Evolutionary conservation across 2,113 vertebrate genomes (phyloP), one percentile per base, ranked within the genome.

Genomic region (Dryoscopus gambensis): DNA sequence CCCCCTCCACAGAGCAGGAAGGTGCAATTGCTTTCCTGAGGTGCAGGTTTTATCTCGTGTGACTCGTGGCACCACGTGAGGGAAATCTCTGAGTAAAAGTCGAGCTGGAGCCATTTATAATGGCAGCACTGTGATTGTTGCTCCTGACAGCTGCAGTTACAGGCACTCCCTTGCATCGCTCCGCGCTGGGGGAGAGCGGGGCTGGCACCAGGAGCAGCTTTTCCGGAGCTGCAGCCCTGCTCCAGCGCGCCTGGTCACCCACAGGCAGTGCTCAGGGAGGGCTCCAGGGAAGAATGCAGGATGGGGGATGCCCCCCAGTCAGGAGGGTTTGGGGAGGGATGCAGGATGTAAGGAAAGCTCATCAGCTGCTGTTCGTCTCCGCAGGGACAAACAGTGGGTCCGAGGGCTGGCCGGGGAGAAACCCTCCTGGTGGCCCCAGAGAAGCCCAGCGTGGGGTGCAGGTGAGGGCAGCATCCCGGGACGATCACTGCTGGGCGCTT

Each of bases 121-220:
- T 7, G 2, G 71, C 76, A 60, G 90, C 16, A 6, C 79, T 22
- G 15, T 37, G 63, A 71, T 68, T 95, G 94, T 73, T 93, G 21
- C 84, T 52, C 68, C 90, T 97, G 97, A 95, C 93, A 97, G 80
- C 79, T n/a, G 83, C 95, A 94, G 93, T 95, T 90, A 87, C 46
- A 89, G 86, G 85, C 86, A 39, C 50, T 39, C 37, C 80, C 87
- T 94, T 95, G 74, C 7, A 39, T 59, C 3, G 2, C 44, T 59
- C 46, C 28, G 5, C 0, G 0, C 73, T 9, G 27, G 6, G 28
- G 22, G 39, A 60, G 74, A 83, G 77, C 4, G 0, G 81, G 86
- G 52, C 52, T 9, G 1, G 63, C 33, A 2, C 10, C 55, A 21
- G 53, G 2, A 87, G 16, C 17, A 16, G 49, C 18, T 91, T 86